Percentiles rank a stretch among this genome's conserved stretches.
Conservation (phyloP, 2,113 vertebrate species). For the Eonycteris spelaea region DNA sequence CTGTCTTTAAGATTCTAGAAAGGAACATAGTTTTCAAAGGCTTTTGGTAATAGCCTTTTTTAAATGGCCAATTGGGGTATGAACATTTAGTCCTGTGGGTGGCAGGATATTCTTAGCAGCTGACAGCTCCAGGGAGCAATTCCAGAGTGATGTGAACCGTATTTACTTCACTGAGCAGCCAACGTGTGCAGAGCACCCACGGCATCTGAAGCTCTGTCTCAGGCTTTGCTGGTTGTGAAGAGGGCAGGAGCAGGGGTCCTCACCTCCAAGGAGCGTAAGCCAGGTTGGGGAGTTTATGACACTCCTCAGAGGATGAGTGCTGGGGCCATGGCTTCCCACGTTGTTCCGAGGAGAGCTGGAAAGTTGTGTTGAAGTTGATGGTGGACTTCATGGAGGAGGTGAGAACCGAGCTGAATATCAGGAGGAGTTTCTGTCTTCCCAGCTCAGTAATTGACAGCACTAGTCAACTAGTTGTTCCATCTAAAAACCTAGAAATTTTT, state of each 20-base stretch:
- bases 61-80: background rate
- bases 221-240: background rate
- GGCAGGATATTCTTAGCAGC: constrained; percentile 21
- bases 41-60: constrained; percentile 28
- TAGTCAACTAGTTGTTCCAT: background rate
- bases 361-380: background rate
- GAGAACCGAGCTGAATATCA: background rate
- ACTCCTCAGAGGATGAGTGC: background rate
- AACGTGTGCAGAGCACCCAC: background rate
- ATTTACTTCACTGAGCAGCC: background rate
- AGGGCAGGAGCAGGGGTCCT: background rate
- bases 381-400: background rate
- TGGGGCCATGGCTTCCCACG: background rate
- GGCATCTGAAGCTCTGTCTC: background rate
- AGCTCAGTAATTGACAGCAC: background rate
- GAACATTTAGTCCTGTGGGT: background rate
- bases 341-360: background rate
- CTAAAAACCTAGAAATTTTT: background rate
- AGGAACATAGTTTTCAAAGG: background rate
- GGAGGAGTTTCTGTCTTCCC: background rate
- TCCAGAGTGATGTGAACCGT: background rate
- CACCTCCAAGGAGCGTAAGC: background rate
- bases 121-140: background rate
- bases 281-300: background rate
- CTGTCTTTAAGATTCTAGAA: constrained; percentile 10